Percentiles rank a stretch among this genome's conserved stretches.
Evolutionary conservation across 37 sponge, comb jelly and placozoan genomes (phyloP).

Genomic region (Crambe crambe): DNA sequence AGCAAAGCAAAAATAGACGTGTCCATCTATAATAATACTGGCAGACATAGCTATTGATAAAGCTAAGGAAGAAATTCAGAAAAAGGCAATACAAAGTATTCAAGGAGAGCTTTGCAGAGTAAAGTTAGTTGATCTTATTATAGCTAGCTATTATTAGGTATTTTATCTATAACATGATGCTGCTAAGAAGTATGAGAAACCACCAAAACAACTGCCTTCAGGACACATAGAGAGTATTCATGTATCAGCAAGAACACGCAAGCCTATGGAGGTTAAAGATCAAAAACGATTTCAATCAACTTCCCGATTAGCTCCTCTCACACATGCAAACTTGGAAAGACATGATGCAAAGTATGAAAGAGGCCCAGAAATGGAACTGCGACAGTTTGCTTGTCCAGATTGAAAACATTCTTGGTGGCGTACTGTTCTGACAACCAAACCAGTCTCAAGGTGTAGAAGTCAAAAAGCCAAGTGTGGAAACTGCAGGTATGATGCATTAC

Average conservation of each 20-base stretch:
- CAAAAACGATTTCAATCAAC: neutral
- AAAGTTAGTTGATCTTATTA: too few relatives aligned
- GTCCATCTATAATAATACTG: neutral
- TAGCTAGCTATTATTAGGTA: too few relatives aligned
- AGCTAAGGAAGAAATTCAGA: too few relatives aligned
- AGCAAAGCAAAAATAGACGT: neutral
- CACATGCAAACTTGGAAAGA: neutral
- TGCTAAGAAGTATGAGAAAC: too few relatives aligned
- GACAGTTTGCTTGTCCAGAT: slow-evolving; percentile 4
- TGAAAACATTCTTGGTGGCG: slow-evolving; percentile 1
- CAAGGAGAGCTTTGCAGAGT: too few relatives aligned
- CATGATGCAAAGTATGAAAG: neutral
- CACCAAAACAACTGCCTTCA: neutral
- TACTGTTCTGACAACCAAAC: slow-evolving; percentile 2
- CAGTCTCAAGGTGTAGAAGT: slow-evolving; percentile 7
- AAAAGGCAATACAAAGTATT: too few relatives aligned
- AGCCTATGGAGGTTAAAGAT: neutral
- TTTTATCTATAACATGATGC: too few relatives aligned
- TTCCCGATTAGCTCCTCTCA: neutral
- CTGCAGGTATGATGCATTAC: slow-evolving; percentile 1
- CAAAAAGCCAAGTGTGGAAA: slow-evolving; percentile 8
- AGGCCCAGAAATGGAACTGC: slow-evolving; percentile 5
- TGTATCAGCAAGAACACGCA: neutral
- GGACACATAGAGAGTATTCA: neutral
- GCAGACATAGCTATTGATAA: too few relatives aligned